Percentiles rank a stretch among this genome's conserved stretches.
Evolutionary conservation across 2,797 vertebrate species (phyloP).

Genomic region (Mus spretus): DNA sequence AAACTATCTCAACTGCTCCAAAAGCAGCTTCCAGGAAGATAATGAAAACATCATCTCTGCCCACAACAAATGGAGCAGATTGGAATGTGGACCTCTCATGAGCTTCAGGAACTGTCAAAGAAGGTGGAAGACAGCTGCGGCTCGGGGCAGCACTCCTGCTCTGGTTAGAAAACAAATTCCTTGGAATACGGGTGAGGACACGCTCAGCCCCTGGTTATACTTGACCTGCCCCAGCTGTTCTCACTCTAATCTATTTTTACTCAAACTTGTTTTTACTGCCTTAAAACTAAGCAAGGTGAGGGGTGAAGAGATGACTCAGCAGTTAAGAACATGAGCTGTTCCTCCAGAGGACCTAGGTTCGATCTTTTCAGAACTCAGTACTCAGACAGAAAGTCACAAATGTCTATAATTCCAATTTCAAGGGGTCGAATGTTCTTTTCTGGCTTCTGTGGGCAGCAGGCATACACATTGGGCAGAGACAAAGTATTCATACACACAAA

Average conservation of each 20-base stretch:
- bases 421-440: background rate
- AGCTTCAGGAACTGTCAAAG: background rate
- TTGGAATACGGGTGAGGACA: background rate
- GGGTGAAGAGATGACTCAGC: background rate
- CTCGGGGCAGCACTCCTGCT: background rate
- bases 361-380: background rate
- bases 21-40: background rate
- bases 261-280: slow-evolving; percentile 41
- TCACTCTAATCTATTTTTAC: background rate
- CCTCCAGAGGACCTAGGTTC: background rate
- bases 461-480: background rate
- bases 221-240: background rate
- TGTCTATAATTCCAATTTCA: background rate
- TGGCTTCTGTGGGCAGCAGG: background rate
- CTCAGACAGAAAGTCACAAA: background rate
- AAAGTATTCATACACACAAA: background rate
- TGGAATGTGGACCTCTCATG: background rate
- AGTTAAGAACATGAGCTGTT: no score
- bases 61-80: background rate
- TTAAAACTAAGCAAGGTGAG: slow-evolving; percentile 28
- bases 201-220: background rate
- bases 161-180: slow-evolving; percentile 47
- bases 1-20: background rate
- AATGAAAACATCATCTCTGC: background rate
- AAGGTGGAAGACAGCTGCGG: background rate